Evolutionary conservation across 2,113 vertebrate species (phyloP).

Genomic region (Microcebus tavaratra): DNA sequence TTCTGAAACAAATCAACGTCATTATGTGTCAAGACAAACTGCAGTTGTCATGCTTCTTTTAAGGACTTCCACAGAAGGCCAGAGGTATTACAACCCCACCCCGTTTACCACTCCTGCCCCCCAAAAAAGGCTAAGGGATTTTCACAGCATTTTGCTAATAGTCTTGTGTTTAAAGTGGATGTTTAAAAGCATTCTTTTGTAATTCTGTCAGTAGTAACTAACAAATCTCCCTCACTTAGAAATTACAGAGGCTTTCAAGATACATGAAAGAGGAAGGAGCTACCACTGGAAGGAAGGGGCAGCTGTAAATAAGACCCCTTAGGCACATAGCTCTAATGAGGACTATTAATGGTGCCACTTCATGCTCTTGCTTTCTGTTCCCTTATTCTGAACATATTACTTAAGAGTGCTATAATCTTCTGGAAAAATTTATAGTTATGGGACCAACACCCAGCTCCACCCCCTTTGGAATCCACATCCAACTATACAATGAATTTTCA

Average conservation of each 20-base stretch:
- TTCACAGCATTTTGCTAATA: constrained; percentile 17
- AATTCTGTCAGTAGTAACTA: constrained; percentile 12
- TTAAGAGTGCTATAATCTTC: neutral
- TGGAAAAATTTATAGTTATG: neutral
- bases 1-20: neutral
- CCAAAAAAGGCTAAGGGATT: neutral
- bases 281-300: neutral
- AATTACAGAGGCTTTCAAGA: constrained; percentile 61
- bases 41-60: neutral
- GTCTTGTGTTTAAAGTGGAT: constrained; percentile 13
- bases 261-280: neutral
- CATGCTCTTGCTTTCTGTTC: neutral
- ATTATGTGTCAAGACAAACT: neutral
- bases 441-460: neutral
- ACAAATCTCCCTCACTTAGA: constrained; percentile 34
- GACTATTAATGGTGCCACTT: neutral
- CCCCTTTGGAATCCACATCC: neutral
- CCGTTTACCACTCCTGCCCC: too few relatives aligned
- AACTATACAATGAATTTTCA: neutral
- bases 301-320: neutral
- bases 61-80: neutral
- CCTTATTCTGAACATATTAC: neutral
- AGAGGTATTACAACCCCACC: neutral
- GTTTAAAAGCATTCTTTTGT: constrained; percentile 58
- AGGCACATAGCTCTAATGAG: neutral